Percentiles rank a stretch among this genome's conserved stretches.
Conservation (phyloP, 2,113 vertebrate species). For the Mirza zaza region DNA sequence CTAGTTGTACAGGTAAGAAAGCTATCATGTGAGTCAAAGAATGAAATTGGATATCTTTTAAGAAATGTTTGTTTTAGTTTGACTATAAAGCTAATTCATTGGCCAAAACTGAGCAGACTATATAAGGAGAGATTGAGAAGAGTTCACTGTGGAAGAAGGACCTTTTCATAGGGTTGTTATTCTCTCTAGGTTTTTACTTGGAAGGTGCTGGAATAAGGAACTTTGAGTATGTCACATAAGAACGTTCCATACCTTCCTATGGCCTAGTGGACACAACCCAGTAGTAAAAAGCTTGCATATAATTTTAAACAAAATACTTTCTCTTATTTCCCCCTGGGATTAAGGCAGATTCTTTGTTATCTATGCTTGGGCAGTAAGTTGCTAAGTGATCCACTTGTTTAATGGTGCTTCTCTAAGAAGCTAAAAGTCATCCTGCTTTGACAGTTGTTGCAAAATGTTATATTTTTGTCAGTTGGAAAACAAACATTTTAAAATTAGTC, state of each 20-base stretch:
- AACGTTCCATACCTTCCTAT: conserved; percentile 52
- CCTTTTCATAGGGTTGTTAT: neutral
- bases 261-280: conserved; percentile 52
- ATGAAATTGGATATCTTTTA: neutral
- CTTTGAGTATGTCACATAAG: neutral
- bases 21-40: neutral
- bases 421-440: conserved; percentile 20
- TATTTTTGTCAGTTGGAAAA: conserved; percentile 53
- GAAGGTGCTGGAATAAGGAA: conserved; percentile 49
- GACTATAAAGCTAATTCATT: neutral
- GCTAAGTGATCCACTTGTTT: neutral
- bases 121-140: neutral
- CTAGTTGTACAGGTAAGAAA: neutral
- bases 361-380: conserved; percentile 37
- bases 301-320: neutral
- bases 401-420: conserved; percentile 50
- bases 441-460: neutral
- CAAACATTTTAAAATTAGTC: conserved; percentile 30
- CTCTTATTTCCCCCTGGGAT: neutral
- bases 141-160: neutral
- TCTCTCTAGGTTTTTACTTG: conserved; percentile 1
- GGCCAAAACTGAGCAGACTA: neutral
- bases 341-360: conserved; percentile 10
- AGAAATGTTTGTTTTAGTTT: neutral
- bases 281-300: neutral